phyloP scores from a whole-genome alignment of 53 echinoderm and acorn worm genomes.

The Paelopatides confundens region DNA sequence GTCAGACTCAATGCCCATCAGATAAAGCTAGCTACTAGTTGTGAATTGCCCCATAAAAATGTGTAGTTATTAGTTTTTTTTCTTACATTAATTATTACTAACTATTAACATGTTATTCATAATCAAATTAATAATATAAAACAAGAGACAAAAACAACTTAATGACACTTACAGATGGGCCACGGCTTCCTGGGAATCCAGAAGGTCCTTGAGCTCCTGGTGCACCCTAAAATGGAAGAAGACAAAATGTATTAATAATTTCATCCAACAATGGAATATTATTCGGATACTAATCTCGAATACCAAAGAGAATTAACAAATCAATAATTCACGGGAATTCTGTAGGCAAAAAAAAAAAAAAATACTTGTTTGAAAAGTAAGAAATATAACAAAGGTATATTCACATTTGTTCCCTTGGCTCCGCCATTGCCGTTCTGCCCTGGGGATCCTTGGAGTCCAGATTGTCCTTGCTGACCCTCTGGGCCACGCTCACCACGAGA shows the following conservation, averaged over 20 bases:
- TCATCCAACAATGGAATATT: too few species aligned
- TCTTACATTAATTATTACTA: too few species aligned
- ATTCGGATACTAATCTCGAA: too few species aligned
- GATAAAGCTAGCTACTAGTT: too few species aligned
- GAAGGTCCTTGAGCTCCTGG: constrained; percentile 78
- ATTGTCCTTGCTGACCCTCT: constrained; percentile 80
- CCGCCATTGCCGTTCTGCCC: constrained; percentile 89
- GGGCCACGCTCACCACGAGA: constrained; percentile 90
- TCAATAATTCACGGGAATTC: neutral
- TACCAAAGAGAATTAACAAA: too few species aligned
- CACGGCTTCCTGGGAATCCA: constrained; percentile 85
- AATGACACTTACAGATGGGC: constrained; percentile 62
- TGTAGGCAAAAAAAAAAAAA: neutral
- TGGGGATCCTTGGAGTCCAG: constrained; percentile 84
- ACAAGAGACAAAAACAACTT: too few species aligned
- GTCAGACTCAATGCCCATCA: too few species aligned
- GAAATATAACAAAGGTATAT: neutral
- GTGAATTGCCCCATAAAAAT: too few species aligned
- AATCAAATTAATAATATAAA: too few species aligned
- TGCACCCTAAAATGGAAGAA: constrained; percentile 57
- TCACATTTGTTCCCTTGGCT: constrained; percentile 79
- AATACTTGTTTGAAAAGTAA: too few species aligned
- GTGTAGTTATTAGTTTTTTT: too few species aligned
- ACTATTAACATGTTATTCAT: too few species aligned
- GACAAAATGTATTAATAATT: neutral